Percentiles rank a stretch among this genome's conserved stretches.
phyloP scores from a whole-genome alignment of 2,113 vertebrate species.

The Oophaga pumilio region DNA sequence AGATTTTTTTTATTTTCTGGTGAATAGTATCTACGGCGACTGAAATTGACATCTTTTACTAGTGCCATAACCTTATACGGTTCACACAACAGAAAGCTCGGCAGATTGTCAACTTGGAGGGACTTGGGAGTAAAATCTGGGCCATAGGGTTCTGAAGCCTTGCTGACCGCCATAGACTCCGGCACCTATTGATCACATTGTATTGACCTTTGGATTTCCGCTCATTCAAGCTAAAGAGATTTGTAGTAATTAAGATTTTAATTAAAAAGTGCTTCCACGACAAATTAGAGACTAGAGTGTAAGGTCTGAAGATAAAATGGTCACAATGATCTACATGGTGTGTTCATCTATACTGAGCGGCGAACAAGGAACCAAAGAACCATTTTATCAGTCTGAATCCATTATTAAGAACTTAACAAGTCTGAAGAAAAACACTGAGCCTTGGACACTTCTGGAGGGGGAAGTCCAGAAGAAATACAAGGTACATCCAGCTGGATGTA shows the following conservation, averaged over 20 bases:
- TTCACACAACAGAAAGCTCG: not conserved
- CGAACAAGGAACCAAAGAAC: not conserved
- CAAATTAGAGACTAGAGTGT: not conserved
- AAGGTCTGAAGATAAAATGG: not conserved
- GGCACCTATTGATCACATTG: slow-evolving; percentile 36
- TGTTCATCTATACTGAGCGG: not conserved
- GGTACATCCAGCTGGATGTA: too few relatives aligned
- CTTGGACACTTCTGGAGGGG: too few relatives aligned
- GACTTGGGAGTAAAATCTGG: slow-evolving; percentile 18
- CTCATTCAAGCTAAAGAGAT: not conserved
- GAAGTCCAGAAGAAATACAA: too few relatives aligned
- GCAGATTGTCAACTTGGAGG: not conserved
- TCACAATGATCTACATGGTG: not conserved
- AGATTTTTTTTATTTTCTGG: not conserved
- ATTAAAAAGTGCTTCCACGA: slow-evolving; percentile 28
- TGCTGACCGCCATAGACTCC: slow-evolving; percentile 31
- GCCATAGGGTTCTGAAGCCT: slow-evolving; percentile 16
- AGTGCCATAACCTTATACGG: not conserved
- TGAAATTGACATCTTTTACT: not conserved
- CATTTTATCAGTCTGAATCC: not conserved
- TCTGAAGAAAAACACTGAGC: too few relatives aligned
- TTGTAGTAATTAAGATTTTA: slow-evolving; percentile 25
- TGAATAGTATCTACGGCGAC: too few relatives aligned
- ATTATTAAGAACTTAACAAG: not conserved
- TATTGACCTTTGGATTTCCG: slow-evolving; percentile 44